phyloP scores from a whole-genome alignment of 2,888 invertebrate species.

The Orchesellides sinensis region DNA sequence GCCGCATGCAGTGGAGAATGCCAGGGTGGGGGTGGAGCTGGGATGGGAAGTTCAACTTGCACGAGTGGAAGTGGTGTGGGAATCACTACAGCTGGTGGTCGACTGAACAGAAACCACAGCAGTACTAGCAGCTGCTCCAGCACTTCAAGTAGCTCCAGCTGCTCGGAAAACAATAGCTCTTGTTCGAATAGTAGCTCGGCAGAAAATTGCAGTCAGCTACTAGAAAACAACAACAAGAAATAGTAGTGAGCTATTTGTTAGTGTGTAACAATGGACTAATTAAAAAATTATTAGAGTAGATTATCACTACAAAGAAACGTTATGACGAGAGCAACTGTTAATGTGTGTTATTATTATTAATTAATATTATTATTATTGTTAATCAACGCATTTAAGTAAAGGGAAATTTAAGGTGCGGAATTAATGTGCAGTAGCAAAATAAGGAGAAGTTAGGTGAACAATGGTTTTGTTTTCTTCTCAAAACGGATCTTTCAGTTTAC shows the following conservation, averaged over 20 bases:
- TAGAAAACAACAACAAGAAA: constrained; percentile 62
- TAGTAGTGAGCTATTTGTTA: constrained; percentile 29
- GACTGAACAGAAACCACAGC: constrained; percentile 64
- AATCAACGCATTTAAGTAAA: too few species aligned
- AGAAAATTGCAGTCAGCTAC: constrained; percentile 60
- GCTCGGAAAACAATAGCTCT: constrained; percentile 60
- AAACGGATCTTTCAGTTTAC: too few species aligned
- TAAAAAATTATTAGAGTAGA: too few species aligned
- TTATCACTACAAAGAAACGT: too few species aligned
- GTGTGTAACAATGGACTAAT: too few species aligned
- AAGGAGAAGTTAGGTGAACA: too few species aligned
- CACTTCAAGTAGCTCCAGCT: constrained; percentile 52
- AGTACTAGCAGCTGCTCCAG: constrained; percentile 65
- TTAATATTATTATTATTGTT: background rate
- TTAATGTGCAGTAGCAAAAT: too few species aligned
- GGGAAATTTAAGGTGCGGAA: too few species aligned
- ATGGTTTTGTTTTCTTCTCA: too few species aligned
- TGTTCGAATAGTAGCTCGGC: constrained; percentile 63
- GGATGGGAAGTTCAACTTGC: background rate
- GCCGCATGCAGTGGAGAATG: background rate
- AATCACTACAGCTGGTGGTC: constrained; percentile 1
- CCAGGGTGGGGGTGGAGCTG: background rate
- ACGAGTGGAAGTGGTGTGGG: background rate
- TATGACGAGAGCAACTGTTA: background rate
- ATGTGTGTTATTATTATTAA: constrained; percentile 5